Conservation (phyloP, 2,113 vertebrate genomes). For the Gymnogyps californianus region DNA sequence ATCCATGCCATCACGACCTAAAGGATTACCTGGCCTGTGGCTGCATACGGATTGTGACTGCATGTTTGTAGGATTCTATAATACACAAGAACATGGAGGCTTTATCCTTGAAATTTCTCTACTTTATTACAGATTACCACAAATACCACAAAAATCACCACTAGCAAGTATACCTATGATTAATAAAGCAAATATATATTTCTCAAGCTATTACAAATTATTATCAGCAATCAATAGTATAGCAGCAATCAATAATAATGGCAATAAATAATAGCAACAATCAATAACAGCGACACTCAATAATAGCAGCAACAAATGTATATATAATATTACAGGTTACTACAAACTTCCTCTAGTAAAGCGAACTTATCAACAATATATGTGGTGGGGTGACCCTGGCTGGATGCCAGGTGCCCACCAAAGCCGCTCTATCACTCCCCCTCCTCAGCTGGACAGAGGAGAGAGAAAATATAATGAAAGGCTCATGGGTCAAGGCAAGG, state of each 20-base stretch:
- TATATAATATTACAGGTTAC: background rate
- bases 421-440: no score
- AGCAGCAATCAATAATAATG: background rate
- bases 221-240: background rate
- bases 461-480: no score
- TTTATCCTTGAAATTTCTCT: background rate
- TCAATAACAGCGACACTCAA: background rate
- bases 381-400: no score
- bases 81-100: background rate
- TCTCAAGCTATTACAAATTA: background rate
- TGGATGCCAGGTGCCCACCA: no score
- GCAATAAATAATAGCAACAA: background rate
- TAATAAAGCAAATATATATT: background rate
- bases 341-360: background rate
- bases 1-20: background rate
- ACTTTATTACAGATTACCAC: background rate
- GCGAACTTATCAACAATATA: background rate
- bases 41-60: background rate
- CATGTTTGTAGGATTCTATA: background rate
- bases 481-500: no score
- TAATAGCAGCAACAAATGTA: background rate
- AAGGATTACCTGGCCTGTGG: background rate
- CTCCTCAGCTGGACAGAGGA: no score
- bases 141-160: background rate
- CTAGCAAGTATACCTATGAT: background rate